phyloP scores from a whole-genome alignment of 2,888 invertebrate species.

The Aporophyla lueneburgensis region DNA sequence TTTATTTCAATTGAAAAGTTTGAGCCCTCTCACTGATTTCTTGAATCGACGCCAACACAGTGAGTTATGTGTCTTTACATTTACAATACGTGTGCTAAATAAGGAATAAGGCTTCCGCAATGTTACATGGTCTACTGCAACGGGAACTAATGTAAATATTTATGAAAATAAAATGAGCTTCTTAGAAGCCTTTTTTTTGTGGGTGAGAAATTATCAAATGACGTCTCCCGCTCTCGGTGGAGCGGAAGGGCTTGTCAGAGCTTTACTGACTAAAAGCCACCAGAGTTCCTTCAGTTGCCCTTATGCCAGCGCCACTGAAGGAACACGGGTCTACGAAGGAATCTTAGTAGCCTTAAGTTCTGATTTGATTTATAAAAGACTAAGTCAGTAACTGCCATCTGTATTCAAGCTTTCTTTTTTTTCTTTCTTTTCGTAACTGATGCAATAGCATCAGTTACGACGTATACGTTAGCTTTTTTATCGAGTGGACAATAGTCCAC shows the following conservation, averaged over 20 bases:
- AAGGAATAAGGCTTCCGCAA: constrained; percentile 65
- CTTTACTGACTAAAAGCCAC: no score
- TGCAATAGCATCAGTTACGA: no score
- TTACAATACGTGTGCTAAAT: constrained; percentile 79
- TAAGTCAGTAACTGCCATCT: not conserved
- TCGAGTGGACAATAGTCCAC: not conserved
- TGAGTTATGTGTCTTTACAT: constrained; percentile 74
- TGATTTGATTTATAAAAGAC: not conserved
- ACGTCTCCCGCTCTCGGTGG: no score
- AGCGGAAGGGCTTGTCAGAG: no score
- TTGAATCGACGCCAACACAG: constrained; percentile 83
- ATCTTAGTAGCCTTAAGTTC: no score
- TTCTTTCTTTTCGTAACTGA: not conserved
- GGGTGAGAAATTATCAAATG: no score
- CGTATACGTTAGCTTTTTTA: no score
- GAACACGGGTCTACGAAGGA: no score
- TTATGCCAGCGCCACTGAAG: no score
- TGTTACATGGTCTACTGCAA: constrained; percentile 43
- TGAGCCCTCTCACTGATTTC: constrained; percentile 74
- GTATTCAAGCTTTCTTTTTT: not conserved
- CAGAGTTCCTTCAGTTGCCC: no score
- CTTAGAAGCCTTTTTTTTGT: no score
- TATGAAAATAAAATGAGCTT: not conserved
- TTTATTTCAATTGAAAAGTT: constrained; percentile 58
- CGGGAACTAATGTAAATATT: not conserved